Percentiles rank a stretch among this genome's conserved stretches.
Conservation (phyloP, 2,797 vertebrate species). For the Ataeniobius toweri region DNA sequence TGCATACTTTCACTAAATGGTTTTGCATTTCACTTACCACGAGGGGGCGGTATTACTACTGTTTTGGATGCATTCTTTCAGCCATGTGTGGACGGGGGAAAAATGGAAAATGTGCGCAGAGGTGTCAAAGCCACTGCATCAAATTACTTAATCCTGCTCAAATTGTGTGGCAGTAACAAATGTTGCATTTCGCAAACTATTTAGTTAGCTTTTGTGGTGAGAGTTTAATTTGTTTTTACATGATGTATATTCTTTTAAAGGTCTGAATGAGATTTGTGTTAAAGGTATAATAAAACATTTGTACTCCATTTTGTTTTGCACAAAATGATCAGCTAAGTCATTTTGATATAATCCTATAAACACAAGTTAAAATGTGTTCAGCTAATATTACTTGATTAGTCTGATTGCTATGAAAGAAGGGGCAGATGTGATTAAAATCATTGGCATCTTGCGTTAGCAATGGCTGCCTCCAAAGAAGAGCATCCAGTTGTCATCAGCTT, state of each 20-base stretch:
- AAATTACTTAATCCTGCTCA: not conserved
- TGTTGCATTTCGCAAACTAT: not conserved
- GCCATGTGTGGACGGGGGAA: not conserved
- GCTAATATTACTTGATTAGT: too few relatives aligned
- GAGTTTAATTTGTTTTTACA: not conserved
- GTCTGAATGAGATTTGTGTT: too few relatives aligned
- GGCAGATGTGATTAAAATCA: too few relatives aligned
- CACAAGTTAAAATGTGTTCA: too few relatives aligned
- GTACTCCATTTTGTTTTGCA: too few relatives aligned
- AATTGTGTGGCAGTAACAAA: not conserved
- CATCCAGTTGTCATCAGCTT: too few relatives aligned
- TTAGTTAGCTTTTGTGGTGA: not conserved
- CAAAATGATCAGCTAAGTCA: too few relatives aligned
- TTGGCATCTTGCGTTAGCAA: too few relatives aligned
- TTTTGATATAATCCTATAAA: too few relatives aligned
- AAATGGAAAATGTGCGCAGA: not conserved
- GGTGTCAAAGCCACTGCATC: not conserved
- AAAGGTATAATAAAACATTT: too few relatives aligned
- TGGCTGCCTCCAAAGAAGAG: too few relatives aligned
- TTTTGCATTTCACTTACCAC: constrained; percentile 27
- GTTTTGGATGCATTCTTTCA: not conserved
- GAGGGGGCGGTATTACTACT: constrained; percentile 48
- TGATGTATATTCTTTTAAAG: not conserved
- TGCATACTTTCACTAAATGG: not conserved
- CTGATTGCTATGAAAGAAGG: too few relatives aligned